These are phyloP conservation scores for human (Homo sapiens) DNA, from an alignment of 2,113 vertebrate species.

Conservation along the genomic window DNA sequence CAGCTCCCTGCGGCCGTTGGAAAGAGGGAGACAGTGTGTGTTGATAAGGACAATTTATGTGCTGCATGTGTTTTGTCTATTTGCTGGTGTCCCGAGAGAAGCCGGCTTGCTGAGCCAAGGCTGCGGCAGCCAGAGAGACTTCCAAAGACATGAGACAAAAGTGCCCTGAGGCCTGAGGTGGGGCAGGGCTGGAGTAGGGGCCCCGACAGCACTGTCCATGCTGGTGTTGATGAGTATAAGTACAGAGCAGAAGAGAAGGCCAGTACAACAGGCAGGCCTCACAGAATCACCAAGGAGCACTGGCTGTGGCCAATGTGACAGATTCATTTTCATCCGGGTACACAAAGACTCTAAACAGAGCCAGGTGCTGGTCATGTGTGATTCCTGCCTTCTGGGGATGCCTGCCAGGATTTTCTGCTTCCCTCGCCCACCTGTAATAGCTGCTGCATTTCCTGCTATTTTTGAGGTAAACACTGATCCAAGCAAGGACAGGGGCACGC, in stretches of 20 bases:
- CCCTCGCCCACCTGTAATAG: neutral
- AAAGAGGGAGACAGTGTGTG: neutral
- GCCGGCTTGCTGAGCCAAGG: slow-evolving; percentile 30
- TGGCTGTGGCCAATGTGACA: neutral
- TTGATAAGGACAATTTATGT: neutral
- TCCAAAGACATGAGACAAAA: slow-evolving; percentile 13
- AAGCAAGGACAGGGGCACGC: neutral
- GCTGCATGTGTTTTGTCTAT: neutral
- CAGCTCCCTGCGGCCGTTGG: neutral
- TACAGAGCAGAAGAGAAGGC: neutral
- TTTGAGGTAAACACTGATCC: neutral
- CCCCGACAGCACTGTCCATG: neutral
- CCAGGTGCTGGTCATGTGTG: neutral
- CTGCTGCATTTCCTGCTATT: neutral
- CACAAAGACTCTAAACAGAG: slow-evolving; percentile 6
- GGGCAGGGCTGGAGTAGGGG: neutral
- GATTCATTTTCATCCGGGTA: neutral
- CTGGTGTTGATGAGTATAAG: neutral
- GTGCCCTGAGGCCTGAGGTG: neutral
- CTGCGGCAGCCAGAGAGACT: neutral
- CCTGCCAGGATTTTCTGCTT: slow-evolving; percentile 9
- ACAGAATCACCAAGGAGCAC: neutral
- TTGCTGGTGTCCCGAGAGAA: neutral
- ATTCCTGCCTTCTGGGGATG: neutral
- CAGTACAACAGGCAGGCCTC: neutral